A percentile compares a stretch with the other conserved stretches of the same genome.
Evolutionary conservation across 2,888 invertebrate genomes (phyloP).

Genomic region (Agrotis clavis): DNA sequence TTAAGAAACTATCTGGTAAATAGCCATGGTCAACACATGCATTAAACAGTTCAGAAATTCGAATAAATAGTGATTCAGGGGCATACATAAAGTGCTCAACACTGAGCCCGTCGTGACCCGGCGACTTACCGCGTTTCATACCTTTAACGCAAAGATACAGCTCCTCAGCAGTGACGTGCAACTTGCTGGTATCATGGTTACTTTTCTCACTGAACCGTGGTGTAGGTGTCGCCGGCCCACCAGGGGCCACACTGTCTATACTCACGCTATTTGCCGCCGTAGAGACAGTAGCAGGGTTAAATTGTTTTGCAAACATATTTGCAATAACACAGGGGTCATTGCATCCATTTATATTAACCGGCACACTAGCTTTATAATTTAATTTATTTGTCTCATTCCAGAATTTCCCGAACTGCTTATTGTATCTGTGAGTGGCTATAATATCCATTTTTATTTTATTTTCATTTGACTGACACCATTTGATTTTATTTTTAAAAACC

Average conservation of each 20-base stretch:
- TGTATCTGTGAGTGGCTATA: no score
- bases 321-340: no score
- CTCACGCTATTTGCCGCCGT: no score
- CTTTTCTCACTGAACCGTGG: neutral
- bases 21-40: neutral
- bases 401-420: no score
- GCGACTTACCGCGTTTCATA: neutral
- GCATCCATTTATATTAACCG: no score
- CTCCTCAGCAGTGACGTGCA: neutral
- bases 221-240: neutral
- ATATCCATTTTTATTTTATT: no score
- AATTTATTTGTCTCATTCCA: no score
- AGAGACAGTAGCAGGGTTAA: no score
- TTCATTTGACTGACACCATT: no score
- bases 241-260: neutral
- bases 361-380: no score
- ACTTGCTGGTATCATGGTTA: neutral
- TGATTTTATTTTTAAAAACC: no score
- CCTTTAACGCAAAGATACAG: neutral
- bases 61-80: neutral
- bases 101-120: neutral
- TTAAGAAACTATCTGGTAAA: neutral
- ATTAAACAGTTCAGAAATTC: neutral
- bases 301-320: no score
- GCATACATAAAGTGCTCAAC: neutral